Evolutionary conservation across 1,140 invertebrate species (phyloP).

Genomic region (Saxidomus purpurata): DNA sequence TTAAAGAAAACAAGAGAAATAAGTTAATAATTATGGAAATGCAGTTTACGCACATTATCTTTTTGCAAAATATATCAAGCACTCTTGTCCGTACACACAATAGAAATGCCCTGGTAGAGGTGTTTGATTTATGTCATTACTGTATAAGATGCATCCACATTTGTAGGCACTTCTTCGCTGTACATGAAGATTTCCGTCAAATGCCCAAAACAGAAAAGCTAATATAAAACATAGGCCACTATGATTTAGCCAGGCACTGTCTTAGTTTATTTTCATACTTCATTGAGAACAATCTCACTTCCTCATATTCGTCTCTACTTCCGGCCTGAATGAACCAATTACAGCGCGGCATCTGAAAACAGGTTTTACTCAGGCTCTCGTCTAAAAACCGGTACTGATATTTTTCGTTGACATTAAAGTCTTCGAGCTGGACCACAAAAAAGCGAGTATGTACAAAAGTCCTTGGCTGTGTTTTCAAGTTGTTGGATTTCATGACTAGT

Average conservation of each 20-base stretch:
- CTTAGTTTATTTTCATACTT: slow-evolving; percentile 61
- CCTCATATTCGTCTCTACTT: slow-evolving; percentile 59
- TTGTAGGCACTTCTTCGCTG: too few relatives aligned
- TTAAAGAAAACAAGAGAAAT: too few relatives aligned
- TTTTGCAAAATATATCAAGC: too few relatives aligned
- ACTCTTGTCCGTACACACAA: too few relatives aligned
- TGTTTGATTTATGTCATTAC: too few relatives aligned
- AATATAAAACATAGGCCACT: too few relatives aligned
- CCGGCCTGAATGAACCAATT: slow-evolving; percentile 67
- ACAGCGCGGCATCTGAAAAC: slow-evolving; percentile 62
- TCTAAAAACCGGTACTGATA: slow-evolving; percentile 58
- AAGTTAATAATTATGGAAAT: too few relatives aligned
- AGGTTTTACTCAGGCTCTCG: slow-evolving; percentile 14
- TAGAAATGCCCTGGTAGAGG: too few relatives aligned
- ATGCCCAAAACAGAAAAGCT: too few relatives aligned
- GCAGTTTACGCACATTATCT: too few relatives aligned
- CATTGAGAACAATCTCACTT: slow-evolving; percentile 41
- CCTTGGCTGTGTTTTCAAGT: slow-evolving; percentile 45
- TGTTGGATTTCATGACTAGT: neutral
- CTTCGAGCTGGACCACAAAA: slow-evolving; percentile 55
- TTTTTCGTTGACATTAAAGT: slow-evolving; percentile 50
- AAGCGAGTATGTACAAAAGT: slow-evolving; percentile 66
- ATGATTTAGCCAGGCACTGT: slow-evolving; percentile 53
- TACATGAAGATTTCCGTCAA: too few relatives aligned
- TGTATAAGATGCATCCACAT: too few relatives aligned